A percentile compares a stretch with the other conserved stretches of the same genome.
Conservation (phyloP, 1,140 invertebrate genomes). For the Megalopta genalis region DNA sequence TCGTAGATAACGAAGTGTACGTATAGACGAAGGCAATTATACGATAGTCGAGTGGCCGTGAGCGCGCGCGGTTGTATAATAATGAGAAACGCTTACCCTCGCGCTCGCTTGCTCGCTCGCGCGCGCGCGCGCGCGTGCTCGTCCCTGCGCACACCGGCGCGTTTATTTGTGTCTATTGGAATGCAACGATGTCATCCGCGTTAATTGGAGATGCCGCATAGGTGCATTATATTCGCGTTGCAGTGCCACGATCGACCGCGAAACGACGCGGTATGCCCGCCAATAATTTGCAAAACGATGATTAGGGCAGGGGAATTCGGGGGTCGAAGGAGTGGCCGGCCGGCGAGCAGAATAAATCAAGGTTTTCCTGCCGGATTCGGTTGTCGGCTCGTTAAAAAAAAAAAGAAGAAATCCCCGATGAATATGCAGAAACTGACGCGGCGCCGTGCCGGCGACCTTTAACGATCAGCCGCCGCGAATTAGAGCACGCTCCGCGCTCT, state of each 20-base stretch:
- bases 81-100: constrained; percentile 47
- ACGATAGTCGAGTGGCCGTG: constrained; percentile 16
- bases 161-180: constrained; percentile 61
- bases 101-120: neutral
- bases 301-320: constrained; percentile 28
- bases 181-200: constrained; percentile 55
- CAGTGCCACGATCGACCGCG: constrained; percentile 49
- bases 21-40: constrained; percentile 46
- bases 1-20: constrained; percentile 49
- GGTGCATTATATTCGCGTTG: constrained; percentile 45
- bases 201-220: constrained; percentile 61
- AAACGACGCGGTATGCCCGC: constrained; percentile 41
- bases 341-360: constrained; percentile 30
- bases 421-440: constrained; percentile 60
- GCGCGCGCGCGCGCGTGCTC: neutral
- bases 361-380: constrained; percentile 37
- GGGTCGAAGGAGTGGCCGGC: neutral
- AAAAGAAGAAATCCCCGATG: constrained; percentile 55
- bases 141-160: neutral
- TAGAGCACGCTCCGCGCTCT: constrained; percentile 49
- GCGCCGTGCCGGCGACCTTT: constrained; percentile 46
- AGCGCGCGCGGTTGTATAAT: constrained; percentile 20
- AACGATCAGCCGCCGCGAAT: constrained; percentile 65
- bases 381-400: constrained; percentile 54
- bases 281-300: constrained; percentile 65